phyloP scores from a whole-genome alignment of 2,888 invertebrate species.

The Oscheius sp. region DNA sequence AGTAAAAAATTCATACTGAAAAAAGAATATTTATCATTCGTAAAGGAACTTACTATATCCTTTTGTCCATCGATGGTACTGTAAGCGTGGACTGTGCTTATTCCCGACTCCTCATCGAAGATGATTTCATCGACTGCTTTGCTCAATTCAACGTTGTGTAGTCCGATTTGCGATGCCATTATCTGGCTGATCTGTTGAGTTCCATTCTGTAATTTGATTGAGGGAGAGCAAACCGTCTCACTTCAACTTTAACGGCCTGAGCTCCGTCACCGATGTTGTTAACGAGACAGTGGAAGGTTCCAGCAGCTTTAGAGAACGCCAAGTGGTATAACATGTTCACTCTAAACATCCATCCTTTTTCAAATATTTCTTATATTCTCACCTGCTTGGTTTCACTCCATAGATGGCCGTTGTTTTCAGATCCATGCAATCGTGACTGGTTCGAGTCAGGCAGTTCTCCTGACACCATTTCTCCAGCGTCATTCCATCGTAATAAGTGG shows the following conservation, averaged over 20 bases:
- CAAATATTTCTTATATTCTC: neutral
- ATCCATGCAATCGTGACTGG: constrained; percentile 40
- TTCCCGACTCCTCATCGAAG: constrained; percentile 27
- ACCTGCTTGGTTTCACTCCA: constrained; percentile 43
- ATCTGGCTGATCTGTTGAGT: constrained; percentile 40
- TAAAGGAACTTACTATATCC: constrained; percentile 12
- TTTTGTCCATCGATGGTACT: constrained; percentile 30
- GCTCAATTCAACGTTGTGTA: constrained; percentile 23
- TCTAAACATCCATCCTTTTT: constrained; percentile 25
- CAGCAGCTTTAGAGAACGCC: constrained; percentile 44
- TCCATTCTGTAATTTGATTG: constrained; percentile 30
- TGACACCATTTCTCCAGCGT: constrained; percentile 42
- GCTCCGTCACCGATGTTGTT: constrained; percentile 42
- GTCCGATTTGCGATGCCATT: constrained; percentile 25
- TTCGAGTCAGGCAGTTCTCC: constrained; percentile 40
- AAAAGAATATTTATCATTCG: neutral
- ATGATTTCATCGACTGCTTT: constrained; percentile 31
- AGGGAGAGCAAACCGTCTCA: neutral
- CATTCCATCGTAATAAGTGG: constrained; percentile 38
- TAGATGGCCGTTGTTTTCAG: constrained; percentile 38
- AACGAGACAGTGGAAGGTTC: constrained; percentile 36
- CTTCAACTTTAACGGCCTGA: constrained; percentile 38
- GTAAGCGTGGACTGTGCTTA: constrained; percentile 30
- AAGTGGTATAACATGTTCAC: constrained; percentile 46
- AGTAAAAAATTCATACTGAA: constrained; percentile 29